Evolutionary conservation across 30 jellyfish, hydroid and myxozoan genomes (phyloP), one percentile per base, ranked within the genome.

Genomic region (Rhopilema esculentum): DNA sequence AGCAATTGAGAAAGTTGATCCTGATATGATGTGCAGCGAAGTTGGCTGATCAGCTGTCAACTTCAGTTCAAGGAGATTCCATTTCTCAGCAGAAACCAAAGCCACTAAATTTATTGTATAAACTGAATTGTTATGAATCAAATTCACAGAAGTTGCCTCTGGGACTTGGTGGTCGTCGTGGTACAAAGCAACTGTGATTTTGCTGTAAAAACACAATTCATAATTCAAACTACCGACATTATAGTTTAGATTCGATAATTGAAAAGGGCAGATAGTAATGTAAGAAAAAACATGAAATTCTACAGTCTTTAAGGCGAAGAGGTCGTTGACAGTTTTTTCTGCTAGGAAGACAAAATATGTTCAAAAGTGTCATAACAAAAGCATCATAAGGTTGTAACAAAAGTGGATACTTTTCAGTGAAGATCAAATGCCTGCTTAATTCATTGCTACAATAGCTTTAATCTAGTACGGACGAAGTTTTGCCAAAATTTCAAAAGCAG

Each of bases 1-100:
- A 32, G 76, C 77, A 74, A 65, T 33, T 28, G 94, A 85, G 76
- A 85, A 63, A 8, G 94, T 8, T 1, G 94, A 85, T 2, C 94
- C 94, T 31, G 83, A 66, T 0, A 75, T 23, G 9, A 85, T 49
- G 27, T 48, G 49, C 12, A 51, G 40, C 32, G 26, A 15, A 53
- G 52, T 16, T 6, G 33, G 53, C n/a, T 18, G 18, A 49, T 62
- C 49, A 32, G 94, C 79, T 1, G 21, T 65, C 28, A 72, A 24
- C 72, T 85, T 74, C 78, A 85, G 69, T 27, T 85, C 87, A 26
- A 85, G 71, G 9, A 61, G 75, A 1, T 75, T 52, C 80, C 88
- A 85, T 29, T 85, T 85, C 19, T 63, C 81, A 30, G 76, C 70
- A 16, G 49, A 24, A 67, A 74, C 27, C 72, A 85, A 57, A 31